Evolutionary conservation across 2,797 vertebrate genomes (phyloP), one percentile per base, ranked within the genome.

Genomic region (Hirundo rustica): DNA sequence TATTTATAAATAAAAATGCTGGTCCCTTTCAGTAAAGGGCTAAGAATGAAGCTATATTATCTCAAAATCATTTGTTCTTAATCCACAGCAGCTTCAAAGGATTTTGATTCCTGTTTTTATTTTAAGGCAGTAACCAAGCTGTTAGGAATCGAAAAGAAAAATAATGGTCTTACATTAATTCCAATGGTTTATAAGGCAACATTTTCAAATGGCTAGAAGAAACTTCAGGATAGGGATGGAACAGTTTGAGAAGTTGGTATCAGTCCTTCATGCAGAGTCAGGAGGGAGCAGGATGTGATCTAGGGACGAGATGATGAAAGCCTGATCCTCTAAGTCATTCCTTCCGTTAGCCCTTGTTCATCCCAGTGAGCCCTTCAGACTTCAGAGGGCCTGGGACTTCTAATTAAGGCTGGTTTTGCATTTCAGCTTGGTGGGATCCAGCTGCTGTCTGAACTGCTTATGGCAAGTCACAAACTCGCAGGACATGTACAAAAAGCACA

Each of bases 11-110:
- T 65, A 92, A 93, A 93, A 89, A 70, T 5, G 30, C 76, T 79
- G 55, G 76, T 91, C 95, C 95, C 95, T 95, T 95, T 89, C 58
- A 67, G 34, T 25, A 44, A 90, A 88, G 85, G 91, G 79, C 64
- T 64, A 60, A 50, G 17, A 66, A 86, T 60, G 70, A 71, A 95
- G 85, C 88, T 81, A 19, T 89, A 19, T 87, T 30, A 32, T 13
- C 74, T 72, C 71, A 34, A 91, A 89, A 85, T 48, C 10, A 58
- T 45, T 85, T 66, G 19, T 54, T 93, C 76, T 44, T 62, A 42
- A 88, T 53, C 73, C 62, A 34, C 67, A 76, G 89, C 73, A 92
- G 48, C 76, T 95, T 54, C 34, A 16, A 66, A 88, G 27, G 61
- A 38, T n/a, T 93, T 36, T 58, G 55, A 29, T 70, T 42, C 73